Conservation (phyloP, 2,113 vertebrate genomes). For the Calonectris borealis region DNA sequence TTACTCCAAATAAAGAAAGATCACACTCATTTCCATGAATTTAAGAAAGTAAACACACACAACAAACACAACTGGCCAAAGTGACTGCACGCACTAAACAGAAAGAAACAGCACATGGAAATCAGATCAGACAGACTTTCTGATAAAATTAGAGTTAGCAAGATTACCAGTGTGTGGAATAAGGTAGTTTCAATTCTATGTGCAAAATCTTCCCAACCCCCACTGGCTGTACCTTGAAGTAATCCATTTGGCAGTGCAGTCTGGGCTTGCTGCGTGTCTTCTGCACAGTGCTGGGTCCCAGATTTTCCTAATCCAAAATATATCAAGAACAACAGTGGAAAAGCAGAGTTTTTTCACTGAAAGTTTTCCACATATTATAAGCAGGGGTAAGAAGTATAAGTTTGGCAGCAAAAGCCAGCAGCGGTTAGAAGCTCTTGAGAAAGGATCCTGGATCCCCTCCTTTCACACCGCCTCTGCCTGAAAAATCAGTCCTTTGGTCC, state of each 20-base stretch:
- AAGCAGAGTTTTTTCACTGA: background rate
- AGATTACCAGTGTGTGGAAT: background rate
- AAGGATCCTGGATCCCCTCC: background rate
- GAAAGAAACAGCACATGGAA: background rate
- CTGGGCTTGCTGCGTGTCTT: background rate
- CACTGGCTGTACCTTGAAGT: no score
- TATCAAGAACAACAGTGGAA: background rate
- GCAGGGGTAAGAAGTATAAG: background rate
- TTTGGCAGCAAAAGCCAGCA: background rate
- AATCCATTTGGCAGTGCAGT: background rate
- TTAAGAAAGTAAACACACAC: background rate
- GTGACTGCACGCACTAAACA: background rate
- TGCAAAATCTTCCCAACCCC: background rate
- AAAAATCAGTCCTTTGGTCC: background rate
- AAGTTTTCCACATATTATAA: background rate
- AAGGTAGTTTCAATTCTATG: background rate
- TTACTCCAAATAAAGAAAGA: conserved; percentile 14
- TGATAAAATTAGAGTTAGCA: background rate
- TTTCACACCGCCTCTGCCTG: background rate
- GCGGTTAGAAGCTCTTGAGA: background rate
- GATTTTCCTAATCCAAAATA: background rate
- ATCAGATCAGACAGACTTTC: background rate
- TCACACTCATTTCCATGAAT: background rate
- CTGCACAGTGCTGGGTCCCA: background rate
- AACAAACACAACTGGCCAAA: background rate